A percentile compares a stretch with the other conserved stretches of the same genome.
phyloP scores from a whole-genome alignment of 2,888 invertebrate genomes.

The Drosophila suboccidentalis region DNA sequence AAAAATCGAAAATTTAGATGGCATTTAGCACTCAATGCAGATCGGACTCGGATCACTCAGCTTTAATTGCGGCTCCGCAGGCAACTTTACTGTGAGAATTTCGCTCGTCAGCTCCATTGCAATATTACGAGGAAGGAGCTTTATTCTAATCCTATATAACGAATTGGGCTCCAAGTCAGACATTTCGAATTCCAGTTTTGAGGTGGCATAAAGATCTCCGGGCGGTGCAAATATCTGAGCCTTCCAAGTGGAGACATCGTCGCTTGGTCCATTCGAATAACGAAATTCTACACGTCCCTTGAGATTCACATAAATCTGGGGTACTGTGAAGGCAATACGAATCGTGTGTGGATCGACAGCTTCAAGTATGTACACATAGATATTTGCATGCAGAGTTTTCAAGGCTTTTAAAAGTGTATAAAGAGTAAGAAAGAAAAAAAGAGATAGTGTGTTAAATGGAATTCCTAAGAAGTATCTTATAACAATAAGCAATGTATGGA shows the following conservation, averaged over 20 bases:
- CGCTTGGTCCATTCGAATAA: background rate
- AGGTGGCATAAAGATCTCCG: background rate
- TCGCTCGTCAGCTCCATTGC: background rate
- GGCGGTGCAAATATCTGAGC: conserved; percentile 11
- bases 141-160: conserved; percentile 1
- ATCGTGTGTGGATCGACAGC: conserved; percentile 10
- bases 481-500: background rate
- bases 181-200: conserved; percentile 4
- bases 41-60: conserved; percentile 1
- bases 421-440: background rate
- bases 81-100: background rate
- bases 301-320: background rate
- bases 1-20: background rate
- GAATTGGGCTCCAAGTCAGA: background rate
- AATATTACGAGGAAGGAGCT: background rate
- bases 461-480: background rate
- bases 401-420: background rate
- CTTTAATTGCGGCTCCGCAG: conserved; percentile 1
- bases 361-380: background rate
- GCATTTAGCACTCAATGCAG: background rate
- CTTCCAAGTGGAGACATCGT: background rate
- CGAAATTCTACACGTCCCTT: background rate
- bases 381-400: no score
- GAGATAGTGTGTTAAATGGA: background rate
- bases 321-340: background rate